A percentile compares a stretch with the other conserved stretches of the same genome.
These are phyloP conservation scores for Cnemophilus loriae DNA, from an alignment of 2,113 vertebrate species.

Conservation along the genomic window DNA sequence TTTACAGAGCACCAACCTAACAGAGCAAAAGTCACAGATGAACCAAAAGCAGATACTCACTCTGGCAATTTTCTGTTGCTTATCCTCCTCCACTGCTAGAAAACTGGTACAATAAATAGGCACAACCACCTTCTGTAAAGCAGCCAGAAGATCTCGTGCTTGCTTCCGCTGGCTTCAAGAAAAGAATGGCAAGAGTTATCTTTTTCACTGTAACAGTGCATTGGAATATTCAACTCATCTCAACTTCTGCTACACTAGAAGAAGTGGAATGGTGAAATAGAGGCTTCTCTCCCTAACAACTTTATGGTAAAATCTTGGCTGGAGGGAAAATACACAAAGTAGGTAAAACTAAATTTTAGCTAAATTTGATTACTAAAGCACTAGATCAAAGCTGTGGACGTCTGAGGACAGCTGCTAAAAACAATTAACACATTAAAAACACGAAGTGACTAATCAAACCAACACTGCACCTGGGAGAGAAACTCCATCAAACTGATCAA, in stretches of 20 bases:
- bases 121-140: constrained; percentile 97
- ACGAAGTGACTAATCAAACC: not conserved
- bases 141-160: constrained; percentile 91
- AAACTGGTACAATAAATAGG: constrained; percentile 99
- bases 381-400: not conserved
- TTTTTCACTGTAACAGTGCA: not conserved
- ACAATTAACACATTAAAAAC: rapidly evolving
- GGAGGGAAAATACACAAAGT: not conserved
- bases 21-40: not conserved
- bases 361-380: not conserved
- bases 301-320: not conserved
- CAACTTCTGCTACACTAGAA: not conserved
- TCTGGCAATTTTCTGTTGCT: constrained; percentile 96
- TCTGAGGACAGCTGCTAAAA: not conserved
- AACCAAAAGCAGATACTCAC: constrained; percentile 56
- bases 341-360: not conserved
- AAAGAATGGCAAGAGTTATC: not conserved
- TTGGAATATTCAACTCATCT: not conserved
- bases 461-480: not conserved
- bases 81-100: constrained; percentile 94
- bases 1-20: not conserved
- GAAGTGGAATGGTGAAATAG: not conserved
- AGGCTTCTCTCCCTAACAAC: not conserved
- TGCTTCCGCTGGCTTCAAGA: constrained; percentile 90
- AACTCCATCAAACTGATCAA: not conserved